Evolutionary conservation across 2,113 vertebrate species (phyloP).

Genomic region (Ibidorhyncha struthersii): DNA sequence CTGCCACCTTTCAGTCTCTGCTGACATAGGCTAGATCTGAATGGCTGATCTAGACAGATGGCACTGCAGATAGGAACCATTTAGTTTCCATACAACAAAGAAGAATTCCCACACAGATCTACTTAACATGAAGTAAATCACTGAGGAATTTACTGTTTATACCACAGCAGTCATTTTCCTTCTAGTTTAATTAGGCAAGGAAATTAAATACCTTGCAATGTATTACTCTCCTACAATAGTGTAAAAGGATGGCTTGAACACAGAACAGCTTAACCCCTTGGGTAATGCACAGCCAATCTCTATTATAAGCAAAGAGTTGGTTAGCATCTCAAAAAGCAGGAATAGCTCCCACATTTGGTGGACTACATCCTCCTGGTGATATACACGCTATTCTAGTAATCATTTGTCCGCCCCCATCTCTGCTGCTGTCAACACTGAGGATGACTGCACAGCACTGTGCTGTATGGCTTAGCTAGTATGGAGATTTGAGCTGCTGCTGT

Average conservation of each 20-base stretch:
- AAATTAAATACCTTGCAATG: neutral
- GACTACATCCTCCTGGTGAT: neutral
- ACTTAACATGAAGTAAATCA: neutral
- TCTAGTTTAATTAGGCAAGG: conserved; percentile 24
- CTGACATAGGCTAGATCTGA: neutral
- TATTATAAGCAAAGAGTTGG: neutral
- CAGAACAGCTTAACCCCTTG: neutral
- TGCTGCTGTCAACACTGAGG: conserved; percentile 14
- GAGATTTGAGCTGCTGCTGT: conserved; percentile 5
- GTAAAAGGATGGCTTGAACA: neutral
- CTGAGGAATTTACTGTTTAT: neutral
- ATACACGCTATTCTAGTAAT: conserved; percentile 6
- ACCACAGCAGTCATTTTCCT: neutral
- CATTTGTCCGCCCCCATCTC: conserved; percentile 44
- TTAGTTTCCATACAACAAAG: neutral
- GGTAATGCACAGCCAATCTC: neutral
- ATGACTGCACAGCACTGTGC: neutral
- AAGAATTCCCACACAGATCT: neutral
- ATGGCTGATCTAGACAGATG: neutral
- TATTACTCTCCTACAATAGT: neutral
- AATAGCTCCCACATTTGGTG: neutral
- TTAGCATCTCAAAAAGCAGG: neutral
- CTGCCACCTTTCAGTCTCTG: neutral
- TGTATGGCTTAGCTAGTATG: neutral
- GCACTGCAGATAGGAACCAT: neutral